Percentiles rank a stretch among this genome's conserved stretches.
Conservation (phyloP, 2,797 vertebrate species). For the Intellagama lesueurii region DNA sequence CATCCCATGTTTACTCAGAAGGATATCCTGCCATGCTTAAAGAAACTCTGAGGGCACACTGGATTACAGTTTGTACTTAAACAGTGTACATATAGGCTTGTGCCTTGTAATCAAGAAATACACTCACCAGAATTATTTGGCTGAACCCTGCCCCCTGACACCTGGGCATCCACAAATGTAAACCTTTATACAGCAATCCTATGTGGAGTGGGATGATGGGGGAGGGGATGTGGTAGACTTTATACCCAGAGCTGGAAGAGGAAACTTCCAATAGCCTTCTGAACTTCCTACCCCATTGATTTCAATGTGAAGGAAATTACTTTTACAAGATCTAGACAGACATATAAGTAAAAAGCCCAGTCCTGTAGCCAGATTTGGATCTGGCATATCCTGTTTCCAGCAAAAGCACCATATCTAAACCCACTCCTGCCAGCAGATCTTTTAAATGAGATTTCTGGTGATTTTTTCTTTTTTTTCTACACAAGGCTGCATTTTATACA, state of each 20-base stretch:
- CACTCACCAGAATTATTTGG: not conserved
- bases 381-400: not conserved
- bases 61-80: not conserved
- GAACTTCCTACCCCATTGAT: no score
- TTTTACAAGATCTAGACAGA: no score
- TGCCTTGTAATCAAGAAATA: not conserved
- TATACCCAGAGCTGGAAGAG: no score
- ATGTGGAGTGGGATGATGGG: not conserved
- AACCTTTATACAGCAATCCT: not conserved
- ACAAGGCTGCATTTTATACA: not conserved
- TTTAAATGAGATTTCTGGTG: not conserved
- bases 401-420: not conserved
- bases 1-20: not conserved
- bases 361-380: not conserved
- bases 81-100: not conserved
- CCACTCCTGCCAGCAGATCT: not conserved
- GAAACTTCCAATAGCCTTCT: no score
- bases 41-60: no score
- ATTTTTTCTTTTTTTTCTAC: not conserved
- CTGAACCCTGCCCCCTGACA: no score
- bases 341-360: not conserved
- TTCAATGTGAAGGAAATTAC: no score
- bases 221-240: no score
- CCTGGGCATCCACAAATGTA: not conserved
- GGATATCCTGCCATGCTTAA: not conserved